Percentiles rank a stretch among this genome's conserved stretches.
Evolutionary conservation across 2,797 vertebrate genomes (phyloP).

Genomic region (Amblyraja radiata): DNA sequence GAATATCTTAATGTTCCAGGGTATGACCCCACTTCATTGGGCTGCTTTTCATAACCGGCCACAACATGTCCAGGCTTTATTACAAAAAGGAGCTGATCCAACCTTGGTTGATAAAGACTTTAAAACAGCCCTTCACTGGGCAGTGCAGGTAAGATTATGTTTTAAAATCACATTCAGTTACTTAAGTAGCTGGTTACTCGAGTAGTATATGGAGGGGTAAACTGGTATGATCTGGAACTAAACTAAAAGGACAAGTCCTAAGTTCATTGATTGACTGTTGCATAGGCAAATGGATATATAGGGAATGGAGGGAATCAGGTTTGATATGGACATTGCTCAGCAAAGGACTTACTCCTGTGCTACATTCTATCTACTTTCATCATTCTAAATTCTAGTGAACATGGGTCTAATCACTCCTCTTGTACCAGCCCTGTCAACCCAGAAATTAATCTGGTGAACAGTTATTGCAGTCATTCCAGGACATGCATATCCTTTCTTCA

Average conservation of each 20-base stretch:
- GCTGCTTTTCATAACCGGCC: conserved; percentile 77
- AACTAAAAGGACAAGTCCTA: neutral
- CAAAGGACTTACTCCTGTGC: too few species aligned
- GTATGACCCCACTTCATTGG: conserved; percentile 82
- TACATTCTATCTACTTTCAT: too few species aligned
- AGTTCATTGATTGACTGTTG: neutral
- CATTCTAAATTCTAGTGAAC: too few species aligned
- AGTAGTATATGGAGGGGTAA: neutral
- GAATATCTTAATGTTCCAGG: conserved; percentile 49
- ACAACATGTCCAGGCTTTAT: conserved; percentile 68
- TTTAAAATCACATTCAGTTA: neutral
- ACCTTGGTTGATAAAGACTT: conserved; percentile 80
- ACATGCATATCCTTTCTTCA: too few species aligned
- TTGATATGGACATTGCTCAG: too few species aligned
- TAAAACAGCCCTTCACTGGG: conserved; percentile 80
- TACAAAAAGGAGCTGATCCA: conserved; percentile 74
- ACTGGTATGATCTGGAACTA: neutral
- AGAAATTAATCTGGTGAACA: too few species aligned
- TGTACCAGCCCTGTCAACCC: too few species aligned
- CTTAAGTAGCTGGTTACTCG: neutral
- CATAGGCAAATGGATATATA: too few species aligned
- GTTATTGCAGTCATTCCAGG: too few species aligned
- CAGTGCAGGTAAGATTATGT: conserved; percentile 66
- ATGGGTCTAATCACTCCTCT: too few species aligned
- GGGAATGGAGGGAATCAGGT: too few species aligned